Percentiles rank a stretch among this genome's conserved stretches.
Conservation (phyloP, 2,113 vertebrate genomes). For the Myocastor coypus region DNA sequence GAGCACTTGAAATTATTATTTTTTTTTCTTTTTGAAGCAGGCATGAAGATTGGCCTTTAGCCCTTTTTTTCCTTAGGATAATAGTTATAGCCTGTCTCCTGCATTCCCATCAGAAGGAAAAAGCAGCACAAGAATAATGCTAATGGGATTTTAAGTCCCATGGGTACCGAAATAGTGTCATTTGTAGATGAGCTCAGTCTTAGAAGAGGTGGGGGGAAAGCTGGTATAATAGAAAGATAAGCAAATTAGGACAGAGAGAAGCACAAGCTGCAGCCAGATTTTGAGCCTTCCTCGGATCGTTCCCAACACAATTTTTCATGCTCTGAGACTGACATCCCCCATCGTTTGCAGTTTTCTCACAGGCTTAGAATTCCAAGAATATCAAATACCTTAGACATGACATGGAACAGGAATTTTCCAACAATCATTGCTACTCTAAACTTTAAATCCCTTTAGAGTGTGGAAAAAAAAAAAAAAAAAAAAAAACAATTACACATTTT, state of each 20-base stretch:
- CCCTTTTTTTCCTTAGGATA: neutral
- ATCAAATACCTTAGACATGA: too few relatives aligned
- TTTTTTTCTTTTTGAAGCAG: slow-evolving; percentile 40
- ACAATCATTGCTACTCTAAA: too few relatives aligned
- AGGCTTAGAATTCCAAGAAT: neutral
- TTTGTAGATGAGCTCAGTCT: slow-evolving; percentile 21
- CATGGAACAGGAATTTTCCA: too few relatives aligned
- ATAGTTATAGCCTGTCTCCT: neutral
- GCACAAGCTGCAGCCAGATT: neutral
- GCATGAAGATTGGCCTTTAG: neutral
- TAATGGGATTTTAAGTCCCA: neutral
- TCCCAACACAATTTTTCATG: neutral
- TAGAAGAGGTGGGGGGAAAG: neutral
- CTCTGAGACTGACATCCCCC: neutral
- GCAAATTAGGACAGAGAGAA: neutral
- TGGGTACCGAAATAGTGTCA: neutral
- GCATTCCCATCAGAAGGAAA: neutral
- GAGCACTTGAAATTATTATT: neutral
- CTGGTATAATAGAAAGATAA: neutral
- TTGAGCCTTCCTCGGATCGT: neutral
- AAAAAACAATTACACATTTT: too few relatives aligned
- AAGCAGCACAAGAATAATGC: neutral
- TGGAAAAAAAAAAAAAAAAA: too few relatives aligned
- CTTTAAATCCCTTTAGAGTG: too few relatives aligned
- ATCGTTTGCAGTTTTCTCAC: neutral